Percentiles rank a stretch among this genome's conserved stretches.
Conservation (phyloP, 64 coral and sea anemone species). For the Stylophora pistillata region DNA sequence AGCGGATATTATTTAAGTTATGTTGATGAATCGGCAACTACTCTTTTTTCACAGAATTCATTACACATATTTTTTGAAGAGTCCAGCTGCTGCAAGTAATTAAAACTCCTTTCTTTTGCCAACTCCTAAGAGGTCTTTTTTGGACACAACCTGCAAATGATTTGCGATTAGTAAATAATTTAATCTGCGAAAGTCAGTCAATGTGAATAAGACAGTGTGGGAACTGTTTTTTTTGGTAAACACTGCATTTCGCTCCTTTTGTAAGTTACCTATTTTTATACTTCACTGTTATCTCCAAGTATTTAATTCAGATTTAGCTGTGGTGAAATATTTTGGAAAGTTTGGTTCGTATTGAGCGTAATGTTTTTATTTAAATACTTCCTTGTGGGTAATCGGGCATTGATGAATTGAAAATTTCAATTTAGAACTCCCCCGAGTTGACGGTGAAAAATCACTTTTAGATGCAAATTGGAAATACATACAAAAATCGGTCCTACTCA, state of each 20-base stretch:
- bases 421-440: not conserved
- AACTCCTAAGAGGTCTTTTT: not conserved
- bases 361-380: not conserved
- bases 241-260: not conserved
- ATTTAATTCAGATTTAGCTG: too few species aligned
- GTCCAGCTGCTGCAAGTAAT: conserved; percentile 9
- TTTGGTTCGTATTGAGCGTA: not conserved
- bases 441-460: not conserved
- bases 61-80: conserved; percentile 27
- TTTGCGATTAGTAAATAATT: conserved; percentile 11
- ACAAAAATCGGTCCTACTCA: not conserved
- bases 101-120: not conserved
- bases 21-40: not conserved
- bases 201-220: not conserved
- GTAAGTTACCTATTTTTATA: not conserved
- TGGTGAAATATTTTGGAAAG: not conserved
- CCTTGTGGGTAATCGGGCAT: not conserved
- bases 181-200: not conserved
- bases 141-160: not conserved
- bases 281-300: too few species aligned
- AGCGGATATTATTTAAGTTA: not conserved
- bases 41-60: conserved; percentile 11
- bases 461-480: not conserved
- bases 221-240: not conserved
- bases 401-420: not conserved